Evolutionary conservation across 2,888 invertebrate genomes (phyloP).

Genomic region (Norana najaformis): DNA sequence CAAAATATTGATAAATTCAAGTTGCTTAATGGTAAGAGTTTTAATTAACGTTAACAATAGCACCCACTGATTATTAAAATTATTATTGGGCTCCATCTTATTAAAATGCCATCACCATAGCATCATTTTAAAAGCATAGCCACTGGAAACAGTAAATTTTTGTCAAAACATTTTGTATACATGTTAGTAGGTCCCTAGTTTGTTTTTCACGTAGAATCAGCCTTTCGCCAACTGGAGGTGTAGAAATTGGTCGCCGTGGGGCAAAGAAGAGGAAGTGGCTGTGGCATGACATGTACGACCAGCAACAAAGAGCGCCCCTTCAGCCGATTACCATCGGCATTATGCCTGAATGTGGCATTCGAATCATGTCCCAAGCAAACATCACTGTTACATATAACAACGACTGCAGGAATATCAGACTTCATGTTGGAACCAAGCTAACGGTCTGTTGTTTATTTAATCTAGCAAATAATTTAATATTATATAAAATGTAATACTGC

Average conservation of each 20-base stretch:
- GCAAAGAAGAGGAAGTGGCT: slow-evolving; percentile 21
- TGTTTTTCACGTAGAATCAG: background rate
- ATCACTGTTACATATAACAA: background rate
- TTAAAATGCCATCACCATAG: no score
- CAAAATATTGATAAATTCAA: background rate
- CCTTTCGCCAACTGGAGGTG: background rate
- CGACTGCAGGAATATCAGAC: background rate
- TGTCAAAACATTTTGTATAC: background rate
- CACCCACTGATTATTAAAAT: background rate
- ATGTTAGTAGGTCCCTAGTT: background rate
- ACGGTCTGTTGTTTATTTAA: background rate
- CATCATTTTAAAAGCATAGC: no score
- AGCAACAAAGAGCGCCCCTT: slow-evolving; percentile 2
- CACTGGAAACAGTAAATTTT: background rate
- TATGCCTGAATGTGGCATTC: slow-evolving; percentile 21
- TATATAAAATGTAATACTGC: no score
- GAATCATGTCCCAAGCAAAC: slow-evolving; percentile 20
- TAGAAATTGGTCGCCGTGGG: background rate
- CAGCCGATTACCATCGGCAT: slow-evolving; percentile 10
- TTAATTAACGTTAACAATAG: background rate
- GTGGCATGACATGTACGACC: slow-evolving; percentile 14
- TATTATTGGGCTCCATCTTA: background rate
- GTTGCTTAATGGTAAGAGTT: background rate
- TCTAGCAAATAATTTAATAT: background rate
- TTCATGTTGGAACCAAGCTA: slow-evolving; percentile 19